Evolutionary conservation across 2,797 vertebrate species (phyloP).

Genomic region (Tamandua tetradactyla): DNA sequence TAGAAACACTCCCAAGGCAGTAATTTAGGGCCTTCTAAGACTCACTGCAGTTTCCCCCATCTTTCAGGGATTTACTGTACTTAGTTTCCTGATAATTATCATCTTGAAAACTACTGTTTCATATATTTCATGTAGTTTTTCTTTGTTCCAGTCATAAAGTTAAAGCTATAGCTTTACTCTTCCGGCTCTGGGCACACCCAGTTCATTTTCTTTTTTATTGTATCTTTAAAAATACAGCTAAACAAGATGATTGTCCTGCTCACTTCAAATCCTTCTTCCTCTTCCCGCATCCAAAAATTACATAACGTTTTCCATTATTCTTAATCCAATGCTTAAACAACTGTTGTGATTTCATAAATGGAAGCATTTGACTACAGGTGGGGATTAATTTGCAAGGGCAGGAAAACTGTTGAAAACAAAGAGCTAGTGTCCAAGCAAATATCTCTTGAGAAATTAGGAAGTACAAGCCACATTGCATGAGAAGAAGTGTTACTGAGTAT

Average conservation of each 20-base stretch:
- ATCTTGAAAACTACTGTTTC: background rate
- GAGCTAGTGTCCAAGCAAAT: constrained; percentile 71
- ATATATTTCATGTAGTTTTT: background rate
- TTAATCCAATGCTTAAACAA: constrained; percentile 66
- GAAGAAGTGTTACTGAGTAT: constrained; percentile 65
- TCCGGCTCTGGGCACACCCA: background rate
- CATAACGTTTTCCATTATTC: constrained; percentile 71
- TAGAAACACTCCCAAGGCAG: background rate
- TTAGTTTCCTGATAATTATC: background rate
- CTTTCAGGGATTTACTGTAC: background rate
- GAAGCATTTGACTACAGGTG: constrained; percentile 76
- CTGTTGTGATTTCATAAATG: constrained; percentile 70
- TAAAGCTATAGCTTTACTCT: constrained; percentile 37
- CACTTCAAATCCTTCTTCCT: constrained; percentile 51
- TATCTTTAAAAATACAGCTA: constrained; percentile 47
- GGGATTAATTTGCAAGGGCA: constrained; percentile 68
- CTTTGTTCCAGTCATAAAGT: background rate
- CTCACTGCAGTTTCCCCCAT: background rate
- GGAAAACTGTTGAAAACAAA: constrained; percentile 72
- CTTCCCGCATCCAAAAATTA: constrained; percentile 46
- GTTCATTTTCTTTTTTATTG: constrained; percentile 56
- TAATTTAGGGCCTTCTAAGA: background rate
- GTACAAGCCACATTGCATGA: constrained; percentile 58
- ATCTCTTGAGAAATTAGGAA: constrained; percentile 78
- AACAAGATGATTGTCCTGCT: constrained; percentile 38